Evolutionary conservation across 2,113 vertebrate genomes (phyloP), one percentile per base, ranked within the genome.

Genomic region (Cinclus cinclus): DNA sequence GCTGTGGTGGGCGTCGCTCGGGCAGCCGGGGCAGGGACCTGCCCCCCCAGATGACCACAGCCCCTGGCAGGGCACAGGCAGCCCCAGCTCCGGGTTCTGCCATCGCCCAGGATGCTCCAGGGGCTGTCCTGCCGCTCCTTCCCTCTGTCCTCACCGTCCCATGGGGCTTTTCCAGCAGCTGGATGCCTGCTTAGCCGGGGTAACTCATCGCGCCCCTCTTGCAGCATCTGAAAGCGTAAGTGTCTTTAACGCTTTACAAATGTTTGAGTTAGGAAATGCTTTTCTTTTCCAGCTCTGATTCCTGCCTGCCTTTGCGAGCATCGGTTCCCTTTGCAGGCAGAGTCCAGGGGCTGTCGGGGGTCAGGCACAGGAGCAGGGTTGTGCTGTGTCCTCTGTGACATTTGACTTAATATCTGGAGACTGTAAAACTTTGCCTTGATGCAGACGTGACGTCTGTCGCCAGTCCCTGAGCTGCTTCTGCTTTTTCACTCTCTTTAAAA

Each of bases 1-100:
- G 96, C 96, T 97, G 96, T 85, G 89, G 93, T 97, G 97, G 97
- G 97, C 97, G 98, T 97, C 96, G 46, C 97, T 97, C 92, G 76
- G 53, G 96, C 97, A 92, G 84, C 96, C 23, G 50, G 76, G 88
- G 83, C 82, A 71, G 95, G 96, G 95, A 92, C 86, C 95, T 75
- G 83, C 88, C 93, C 94, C 89, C 91, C 68, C 87, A 83, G 84
- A 78, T 97, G 98, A 97, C 98, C 97, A 68, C 70, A 84, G 94
- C 67, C 76, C 27, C 94, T 76, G 93, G 85, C 44, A 19, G 92
- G 91, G 41, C 30, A 6, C 90, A 7, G 81, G 60, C 89, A 84
- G 70, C 60, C 15, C 56, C 24, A 7, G 60, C 68, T n/a, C n/a
- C 10, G 6, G 81, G 85, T 85, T 68, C 80, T 24, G 27, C 20